Conservation (phyloP, 2,113 vertebrate genomes). For the Sigmodon hispidus region DNA sequence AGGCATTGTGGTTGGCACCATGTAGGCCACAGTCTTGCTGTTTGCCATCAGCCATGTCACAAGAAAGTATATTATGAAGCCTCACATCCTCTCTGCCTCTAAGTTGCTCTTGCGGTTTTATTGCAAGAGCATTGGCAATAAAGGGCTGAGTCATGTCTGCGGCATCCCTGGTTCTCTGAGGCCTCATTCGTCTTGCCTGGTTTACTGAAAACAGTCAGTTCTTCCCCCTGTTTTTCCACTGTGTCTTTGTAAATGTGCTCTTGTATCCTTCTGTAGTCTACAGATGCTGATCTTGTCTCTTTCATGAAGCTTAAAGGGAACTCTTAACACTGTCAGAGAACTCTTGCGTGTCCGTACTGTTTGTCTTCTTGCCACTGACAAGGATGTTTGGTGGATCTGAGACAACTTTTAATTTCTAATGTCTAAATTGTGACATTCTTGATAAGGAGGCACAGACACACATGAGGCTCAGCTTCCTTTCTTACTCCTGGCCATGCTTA, state of each 20-base stretch:
- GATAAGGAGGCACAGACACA: background rate
- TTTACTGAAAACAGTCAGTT: background rate
- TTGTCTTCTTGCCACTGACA: background rate
- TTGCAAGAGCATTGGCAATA: background rate
- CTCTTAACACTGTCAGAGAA: background rate
- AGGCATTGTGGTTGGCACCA: background rate
- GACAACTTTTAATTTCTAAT: background rate
- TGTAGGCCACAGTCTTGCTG: background rate
- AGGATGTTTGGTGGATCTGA: background rate
- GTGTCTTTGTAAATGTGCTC: background rate
- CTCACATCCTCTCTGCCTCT: background rate
- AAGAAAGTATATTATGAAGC: no score
- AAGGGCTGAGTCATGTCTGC: background rate
- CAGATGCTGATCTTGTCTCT: background rate
- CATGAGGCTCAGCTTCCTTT: background rate
- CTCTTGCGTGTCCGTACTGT: background rate
- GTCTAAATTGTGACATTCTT: background rate
- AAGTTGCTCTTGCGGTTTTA: background rate
- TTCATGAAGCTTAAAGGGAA: background rate
- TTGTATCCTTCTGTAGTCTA: background rate
- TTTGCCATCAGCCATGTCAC: background rate
- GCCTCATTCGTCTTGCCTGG: background rate
- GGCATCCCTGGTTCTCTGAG: background rate
- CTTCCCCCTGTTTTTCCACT: background rate
- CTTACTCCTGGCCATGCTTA: background rate